phyloP scores from a whole-genome alignment of 2,888 invertebrate genomes.

The Eurytoma adleriae region DNA sequence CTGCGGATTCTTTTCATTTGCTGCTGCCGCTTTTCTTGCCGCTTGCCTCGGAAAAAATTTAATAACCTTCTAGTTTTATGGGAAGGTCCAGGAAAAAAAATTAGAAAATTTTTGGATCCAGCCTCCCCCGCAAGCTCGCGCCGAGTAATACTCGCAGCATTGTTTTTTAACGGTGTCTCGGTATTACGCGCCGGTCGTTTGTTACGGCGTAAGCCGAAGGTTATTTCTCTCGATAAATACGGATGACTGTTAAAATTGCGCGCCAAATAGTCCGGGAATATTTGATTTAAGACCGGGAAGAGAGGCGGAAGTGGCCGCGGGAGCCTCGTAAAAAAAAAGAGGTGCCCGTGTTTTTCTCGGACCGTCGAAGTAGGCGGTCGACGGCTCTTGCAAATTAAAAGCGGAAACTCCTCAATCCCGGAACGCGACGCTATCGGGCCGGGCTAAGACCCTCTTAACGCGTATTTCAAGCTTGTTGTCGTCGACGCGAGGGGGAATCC shows the following conservation, averaged over 20 bases:
- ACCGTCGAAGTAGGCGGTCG: too few species aligned
- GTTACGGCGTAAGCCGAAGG: too few species aligned
- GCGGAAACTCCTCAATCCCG: not conserved
- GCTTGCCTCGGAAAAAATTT: conserved; percentile 33
- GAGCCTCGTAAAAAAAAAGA: too few species aligned
- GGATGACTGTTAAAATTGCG: too few species aligned
- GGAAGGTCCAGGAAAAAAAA: conserved; percentile 16
- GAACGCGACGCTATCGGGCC: too few species aligned
- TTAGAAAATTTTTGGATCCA: conserved; percentile 22
- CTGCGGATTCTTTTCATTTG: conserved; percentile 50
- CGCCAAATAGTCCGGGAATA: too few species aligned
- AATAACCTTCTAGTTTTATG: conserved; percentile 40
- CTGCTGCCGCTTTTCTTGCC: not conserved
- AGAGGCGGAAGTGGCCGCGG: too few species aligned
- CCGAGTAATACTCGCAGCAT: not conserved
- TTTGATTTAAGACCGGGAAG: too few species aligned
- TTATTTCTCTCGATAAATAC: too few species aligned
- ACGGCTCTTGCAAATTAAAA: not conserved
- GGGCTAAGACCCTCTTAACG: not conserved
- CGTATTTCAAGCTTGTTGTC: not conserved
- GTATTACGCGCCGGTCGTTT: too few species aligned
- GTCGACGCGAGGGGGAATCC: conserved; percentile 5
- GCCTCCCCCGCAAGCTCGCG: not conserved
- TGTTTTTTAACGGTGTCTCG: not conserved
- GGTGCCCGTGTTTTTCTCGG: too few species aligned